Conservation (phyloP, 2,113 vertebrate species). For the Fulica atra region DNA sequence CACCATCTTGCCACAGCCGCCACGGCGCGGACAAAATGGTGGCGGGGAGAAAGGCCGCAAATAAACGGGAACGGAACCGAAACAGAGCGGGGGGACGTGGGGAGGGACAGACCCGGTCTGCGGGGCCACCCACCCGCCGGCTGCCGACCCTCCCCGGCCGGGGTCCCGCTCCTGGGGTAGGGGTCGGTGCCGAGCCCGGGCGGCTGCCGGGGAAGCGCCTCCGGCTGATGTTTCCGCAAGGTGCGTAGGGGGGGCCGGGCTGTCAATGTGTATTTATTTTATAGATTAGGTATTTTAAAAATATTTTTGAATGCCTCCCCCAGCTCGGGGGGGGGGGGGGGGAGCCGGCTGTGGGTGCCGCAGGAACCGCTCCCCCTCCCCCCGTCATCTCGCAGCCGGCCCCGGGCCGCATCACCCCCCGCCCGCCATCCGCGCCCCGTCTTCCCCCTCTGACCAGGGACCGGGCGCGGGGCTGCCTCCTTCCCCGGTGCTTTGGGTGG, state of each 20-base stretch:
- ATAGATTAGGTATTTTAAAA: fast-evolving
- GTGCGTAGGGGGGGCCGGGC: too few species aligned
- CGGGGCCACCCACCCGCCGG: fast-evolving
- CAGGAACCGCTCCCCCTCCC: too few species aligned
- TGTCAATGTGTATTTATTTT: background rate
- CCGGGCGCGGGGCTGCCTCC: background rate
- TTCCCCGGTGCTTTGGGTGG: too few species aligned
- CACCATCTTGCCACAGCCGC: slow-evolving; percentile 46
- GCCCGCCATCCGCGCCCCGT: too few species aligned
- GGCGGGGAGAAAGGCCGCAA: background rate
- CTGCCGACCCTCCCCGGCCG: too few species aligned
- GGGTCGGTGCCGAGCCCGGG: background rate
- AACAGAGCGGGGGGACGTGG: fast-evolving
- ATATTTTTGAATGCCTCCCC: background rate
- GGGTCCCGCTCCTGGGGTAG: background rate
- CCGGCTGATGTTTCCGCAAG: background rate
- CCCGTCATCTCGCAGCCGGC: too few species aligned
- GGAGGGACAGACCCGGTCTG: too few species aligned
- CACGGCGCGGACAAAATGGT: slow-evolving; percentile 54
- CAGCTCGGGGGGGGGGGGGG: background rate
- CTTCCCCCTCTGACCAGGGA: too few species aligned
- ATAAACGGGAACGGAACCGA: background rate
- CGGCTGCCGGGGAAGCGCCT: background rate
- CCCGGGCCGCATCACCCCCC: background rate
- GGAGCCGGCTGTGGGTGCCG: background rate